Evolutionary conservation across 2,888 invertebrate species (phyloP), one percentile per base, ranked within the genome.

Genomic region (Thymelicus sylvestris): DNA sequence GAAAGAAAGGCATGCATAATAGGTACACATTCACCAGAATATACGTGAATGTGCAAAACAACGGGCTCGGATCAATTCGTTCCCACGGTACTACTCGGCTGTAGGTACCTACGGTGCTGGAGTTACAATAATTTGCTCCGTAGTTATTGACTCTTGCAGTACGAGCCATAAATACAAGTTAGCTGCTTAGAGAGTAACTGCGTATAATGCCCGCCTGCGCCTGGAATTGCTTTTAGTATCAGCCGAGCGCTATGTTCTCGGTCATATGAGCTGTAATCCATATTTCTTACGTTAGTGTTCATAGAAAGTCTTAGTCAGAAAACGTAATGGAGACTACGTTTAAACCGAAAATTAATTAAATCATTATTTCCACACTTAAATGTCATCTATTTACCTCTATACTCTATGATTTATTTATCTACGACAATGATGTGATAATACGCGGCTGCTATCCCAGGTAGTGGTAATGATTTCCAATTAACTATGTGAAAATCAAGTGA

Each of bases 41-140:
- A 70, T 70, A 65, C 70, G 62, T 73, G 79, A 77, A 80, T 81
- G 81, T 80, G 74, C 79, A 78, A 79, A 83, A 82, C 78, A 79
- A 77, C 78, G 76, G 75, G 75, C 77, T 79, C 79, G 79, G 76
- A 74, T 76, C 79, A 80, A 80, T 82, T 79, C 80, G 84, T 91
- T 91, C 90, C 89, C 89, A 91, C 91, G 90, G 87, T 85, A 85
- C 87, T 85, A 81, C 83, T 79, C 79, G 79, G 80, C 77, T 77
- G 80, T 70, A 38, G 66, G 79, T 82, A 78, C 81, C 73, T 80
- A 81, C 79, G 76, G 76, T 82, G 80, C 79, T 81, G 78, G 79
- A 85, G 78, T 83, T 82, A 84, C 83, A 86, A 86, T 86, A 83
- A 88, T 89, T 86, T 84, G 82, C 84, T 82, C 79, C 78, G 78